These are phyloP conservation scores for Delphinus delphis DNA, from an alignment of 2,113 vertebrate genomes.

Conservation along the genomic window DNA sequence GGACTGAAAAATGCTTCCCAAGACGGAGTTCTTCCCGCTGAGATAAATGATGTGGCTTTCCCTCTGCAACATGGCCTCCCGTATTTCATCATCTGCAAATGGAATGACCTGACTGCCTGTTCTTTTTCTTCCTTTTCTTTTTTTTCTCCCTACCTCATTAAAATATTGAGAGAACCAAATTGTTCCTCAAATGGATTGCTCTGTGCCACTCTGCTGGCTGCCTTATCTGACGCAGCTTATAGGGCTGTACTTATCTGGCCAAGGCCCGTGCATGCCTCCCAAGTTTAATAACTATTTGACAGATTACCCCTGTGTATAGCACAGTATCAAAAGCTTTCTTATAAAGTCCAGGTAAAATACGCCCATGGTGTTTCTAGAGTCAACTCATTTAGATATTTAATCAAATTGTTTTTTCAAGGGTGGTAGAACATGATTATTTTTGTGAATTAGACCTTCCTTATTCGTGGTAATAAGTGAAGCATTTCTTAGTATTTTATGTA, in stretches of 20 bases:
- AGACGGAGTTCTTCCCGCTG: neutral
- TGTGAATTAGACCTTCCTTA: conserved; percentile 58
- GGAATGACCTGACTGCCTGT: neutral
- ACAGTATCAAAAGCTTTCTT: conserved; percentile 66
- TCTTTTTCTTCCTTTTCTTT: neutral
- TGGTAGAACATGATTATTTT: conserved; percentile 41
- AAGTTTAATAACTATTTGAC: conserved; percentile 65
- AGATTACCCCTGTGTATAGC: conserved; percentile 59
- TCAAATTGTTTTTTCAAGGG: conserved; percentile 63
- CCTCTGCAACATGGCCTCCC: neutral
- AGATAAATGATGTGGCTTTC: neutral
- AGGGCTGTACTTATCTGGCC: neutral
- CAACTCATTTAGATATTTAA: conserved; percentile 66
- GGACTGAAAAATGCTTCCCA: neutral
- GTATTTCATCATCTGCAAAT: neutral
- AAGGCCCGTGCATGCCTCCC: conserved; percentile 41
- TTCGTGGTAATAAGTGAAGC: conserved; percentile 54
- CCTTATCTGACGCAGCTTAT: neutral
- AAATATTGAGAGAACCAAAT: neutral
- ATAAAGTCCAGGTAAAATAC: conserved; percentile 76
- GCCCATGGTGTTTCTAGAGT: conserved; percentile 52
- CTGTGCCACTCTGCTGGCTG: neutral
- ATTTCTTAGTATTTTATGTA: neutral
- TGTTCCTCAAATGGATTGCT: neutral
- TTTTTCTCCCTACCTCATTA: neutral